Evolutionary conservation across 1,140 invertebrate species (phyloP), one percentile per base, ranked within the genome.

Genomic region (Probaryconus sp.): DNA sequence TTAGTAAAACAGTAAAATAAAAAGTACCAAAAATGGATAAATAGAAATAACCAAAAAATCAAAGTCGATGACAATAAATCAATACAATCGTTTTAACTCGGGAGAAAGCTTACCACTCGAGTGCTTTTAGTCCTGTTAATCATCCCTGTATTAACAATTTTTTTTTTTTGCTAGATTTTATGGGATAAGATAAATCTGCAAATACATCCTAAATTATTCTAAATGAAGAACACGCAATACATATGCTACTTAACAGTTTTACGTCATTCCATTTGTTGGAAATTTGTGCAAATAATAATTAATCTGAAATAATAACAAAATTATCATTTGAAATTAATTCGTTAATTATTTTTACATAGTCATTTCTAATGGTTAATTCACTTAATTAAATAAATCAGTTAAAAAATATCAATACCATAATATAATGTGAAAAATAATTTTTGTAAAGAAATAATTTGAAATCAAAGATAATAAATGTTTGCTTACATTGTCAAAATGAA

Each of bases 81-180:
- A n/a, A n/a, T n/a, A n/a, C n/a, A n/a, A n/a, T n/a, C n/a, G n/a
- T n/a, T n/a, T n/a, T n/a, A n/a, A n/a, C n/a, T n/a, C n/a, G n/a
- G n/a, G n/a, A n/a, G n/a, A n/a, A n/a, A n/a, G n/a, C 71, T 68
- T 16, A 68, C 61, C 63, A 74, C 63, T 61, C 69, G 50, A 51
- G 56, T 64, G 40, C 64, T 69, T 60, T 72, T 72, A 60, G 14
- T 72, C 69, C 64, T 56, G 51, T 58, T 69, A 65, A 70, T 43
- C 55, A 74, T 63, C 37, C 61, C 50, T 71, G 60, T 31, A 45
- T 48, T 53, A 71, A 56, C 55, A 43, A 65, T 74, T 65, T 63
- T 68, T 74, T 65, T 63, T 68, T 63, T 61, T 50, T 42, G 55
- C 60, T 65, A 28, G 50, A 60, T 51, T 70, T 61, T 53, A 60